Conservation (phyloP, 2,888 invertebrate genomes). For the Phalera bucephala region DNA sequence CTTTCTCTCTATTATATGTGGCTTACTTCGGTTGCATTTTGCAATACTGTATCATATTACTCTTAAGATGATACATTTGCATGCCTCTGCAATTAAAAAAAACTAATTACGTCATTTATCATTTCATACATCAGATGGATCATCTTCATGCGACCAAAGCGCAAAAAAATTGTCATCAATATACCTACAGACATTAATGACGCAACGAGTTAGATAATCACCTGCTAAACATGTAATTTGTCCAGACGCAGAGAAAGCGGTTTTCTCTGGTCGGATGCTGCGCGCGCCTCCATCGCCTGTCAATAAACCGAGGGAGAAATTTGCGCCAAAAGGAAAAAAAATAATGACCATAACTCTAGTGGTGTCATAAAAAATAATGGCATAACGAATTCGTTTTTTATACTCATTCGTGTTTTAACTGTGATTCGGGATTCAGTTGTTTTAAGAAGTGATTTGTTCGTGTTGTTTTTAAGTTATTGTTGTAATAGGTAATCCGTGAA, state of each 20-base stretch:
- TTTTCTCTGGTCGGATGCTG: constrained; percentile 44
- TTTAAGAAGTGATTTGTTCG: no score
- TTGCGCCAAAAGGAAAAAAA: neutral
- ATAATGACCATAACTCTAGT: neutral
- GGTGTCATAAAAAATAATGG: neutral
- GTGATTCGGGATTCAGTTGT: no score
- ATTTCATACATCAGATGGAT: neutral
- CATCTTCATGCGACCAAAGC: neutral
- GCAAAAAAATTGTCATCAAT: neutral
- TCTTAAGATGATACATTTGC: no score
- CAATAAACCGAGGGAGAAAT: constrained; percentile 8
- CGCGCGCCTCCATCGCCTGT: constrained; percentile 17
- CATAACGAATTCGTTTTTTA: neutral
- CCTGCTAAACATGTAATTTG: constrained; percentile 34
- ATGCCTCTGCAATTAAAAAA: no score
- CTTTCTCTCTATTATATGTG: no score
- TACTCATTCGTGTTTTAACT: no score
- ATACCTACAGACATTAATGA: constrained; percentile 10
- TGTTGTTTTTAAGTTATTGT: no score
- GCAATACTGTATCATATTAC: no score
- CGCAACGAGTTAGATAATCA: constrained; percentile 30
- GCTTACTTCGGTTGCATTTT: no score
- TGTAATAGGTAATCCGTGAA: no score
- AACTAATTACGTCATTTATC: neutral
- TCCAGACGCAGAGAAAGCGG: constrained; percentile 28